These are phyloP conservation scores for Gryon sp. DNA, from an alignment of 1,140 invertebrate species.

Conservation along the genomic window DNA sequence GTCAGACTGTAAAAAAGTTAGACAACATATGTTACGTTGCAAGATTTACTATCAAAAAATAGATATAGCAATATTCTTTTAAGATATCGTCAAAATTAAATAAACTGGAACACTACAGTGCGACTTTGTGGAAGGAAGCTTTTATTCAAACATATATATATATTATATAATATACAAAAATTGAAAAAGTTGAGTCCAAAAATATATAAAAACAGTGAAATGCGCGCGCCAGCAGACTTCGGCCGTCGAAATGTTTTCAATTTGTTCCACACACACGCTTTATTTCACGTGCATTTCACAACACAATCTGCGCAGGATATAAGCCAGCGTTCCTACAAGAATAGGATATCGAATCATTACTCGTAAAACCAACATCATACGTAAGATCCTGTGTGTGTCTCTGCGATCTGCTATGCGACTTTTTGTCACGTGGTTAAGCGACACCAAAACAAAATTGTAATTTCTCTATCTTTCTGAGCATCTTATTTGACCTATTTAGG, in stretches of 20 bases:
- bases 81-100: no score
- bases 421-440: constrained; percentile 14
- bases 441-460: constrained; percentile 23
- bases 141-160: no score
- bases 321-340: constrained; percentile 26
- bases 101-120: no score
- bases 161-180: constrained; percentile 1
- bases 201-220: neutral
- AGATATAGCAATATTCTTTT: no score
- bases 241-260: constrained; percentile 24
- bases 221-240: no score
- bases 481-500: no score
- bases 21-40: no score
- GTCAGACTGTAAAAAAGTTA: no score
- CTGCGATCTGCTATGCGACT: neutral
- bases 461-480: no score
- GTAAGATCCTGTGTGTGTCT: no score
- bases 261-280: constrained; percentile 1
- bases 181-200: constrained; percentile 8
- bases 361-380: constrained; percentile 39
- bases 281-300: constrained; percentile 15
- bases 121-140: no score
- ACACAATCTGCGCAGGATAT: constrained; percentile 28
- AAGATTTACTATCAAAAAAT: no score
- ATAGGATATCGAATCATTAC: constrained; percentile 32